A percentile compares a stretch with the other conserved stretches of the same genome.
phyloP scores from a whole-genome alignment of 2,888 invertebrate genomes.

The Phyto melanocephala region DNA sequence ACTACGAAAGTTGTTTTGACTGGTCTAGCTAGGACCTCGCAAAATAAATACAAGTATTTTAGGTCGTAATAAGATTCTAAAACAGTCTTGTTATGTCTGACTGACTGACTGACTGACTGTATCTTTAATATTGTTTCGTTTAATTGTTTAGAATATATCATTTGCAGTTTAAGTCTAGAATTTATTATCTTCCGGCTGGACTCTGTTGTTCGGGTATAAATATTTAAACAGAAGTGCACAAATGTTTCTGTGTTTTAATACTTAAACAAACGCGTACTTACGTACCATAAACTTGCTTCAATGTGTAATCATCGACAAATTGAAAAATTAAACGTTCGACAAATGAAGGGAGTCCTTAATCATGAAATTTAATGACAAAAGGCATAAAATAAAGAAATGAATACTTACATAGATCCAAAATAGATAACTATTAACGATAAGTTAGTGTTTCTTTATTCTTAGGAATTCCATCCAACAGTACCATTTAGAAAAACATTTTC shows the following conservation, averaged over 20 bases:
- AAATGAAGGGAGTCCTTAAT: too few species aligned
- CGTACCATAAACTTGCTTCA: not conserved
- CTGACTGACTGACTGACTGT: too few species aligned
- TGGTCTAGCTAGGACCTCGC: too few species aligned
- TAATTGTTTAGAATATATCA: too few species aligned
- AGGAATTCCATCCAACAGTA: not conserved
- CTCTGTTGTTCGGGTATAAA: too few species aligned
- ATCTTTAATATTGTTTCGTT: too few species aligned
- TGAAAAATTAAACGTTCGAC: slow-evolving; percentile 8
- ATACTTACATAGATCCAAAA: not conserved
- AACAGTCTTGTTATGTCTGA: too few species aligned
- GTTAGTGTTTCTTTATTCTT: not conserved
- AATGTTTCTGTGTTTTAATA: not conserved
- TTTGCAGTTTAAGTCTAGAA: not conserved
- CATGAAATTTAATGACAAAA: not conserved
- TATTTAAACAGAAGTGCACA: slow-evolving; percentile 10
- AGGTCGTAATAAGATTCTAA: too few species aligned
- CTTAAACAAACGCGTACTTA: slow-evolving; percentile 15
- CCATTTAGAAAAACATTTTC: not conserved
- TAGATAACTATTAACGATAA: slow-evolving; percentile 44
- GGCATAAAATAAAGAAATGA: not conserved
- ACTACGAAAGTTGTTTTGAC: too few species aligned
- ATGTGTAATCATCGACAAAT: slow-evolving; percentile 7
- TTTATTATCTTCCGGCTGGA: too few species aligned
- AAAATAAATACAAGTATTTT: too few species aligned